These are phyloP conservation scores for Pseudonaja textilis DNA, from an alignment of 2,113 vertebrate species.

Conservation along the genomic window DNA sequence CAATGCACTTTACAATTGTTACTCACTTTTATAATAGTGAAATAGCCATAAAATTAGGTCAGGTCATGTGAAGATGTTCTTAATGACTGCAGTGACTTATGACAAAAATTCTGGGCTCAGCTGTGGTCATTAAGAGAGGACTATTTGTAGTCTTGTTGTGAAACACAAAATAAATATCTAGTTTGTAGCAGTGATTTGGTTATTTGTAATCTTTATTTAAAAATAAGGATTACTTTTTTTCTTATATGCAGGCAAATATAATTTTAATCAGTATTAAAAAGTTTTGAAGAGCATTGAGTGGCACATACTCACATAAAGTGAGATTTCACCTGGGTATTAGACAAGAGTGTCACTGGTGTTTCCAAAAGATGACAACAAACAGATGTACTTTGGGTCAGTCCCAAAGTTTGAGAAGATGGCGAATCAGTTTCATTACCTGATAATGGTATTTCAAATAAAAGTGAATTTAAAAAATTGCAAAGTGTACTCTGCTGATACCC, in stretches of 20 bases:
- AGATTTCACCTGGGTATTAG: neutral
- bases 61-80: no score
- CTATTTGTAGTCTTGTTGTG: neutral
- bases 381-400: neutral
- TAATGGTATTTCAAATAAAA: neutral
- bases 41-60: no score
- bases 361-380: neutral
- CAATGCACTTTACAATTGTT: no score
- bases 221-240: conserved; percentile 64
- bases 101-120: no score
- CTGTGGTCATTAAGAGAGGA: no score
- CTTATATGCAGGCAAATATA: neutral
- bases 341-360: neutral
- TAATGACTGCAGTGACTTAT: no score
- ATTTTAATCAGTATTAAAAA: no score
- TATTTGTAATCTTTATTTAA: conserved; percentile 51
- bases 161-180: conserved; percentile 6
- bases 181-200: neutral
- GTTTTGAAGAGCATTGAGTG: neutral
- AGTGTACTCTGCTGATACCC: neutral
- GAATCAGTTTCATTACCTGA: neutral
- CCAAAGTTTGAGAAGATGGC: neutral
- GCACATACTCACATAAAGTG: neutral
- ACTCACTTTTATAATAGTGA: no score
- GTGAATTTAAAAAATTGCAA: neutral